These are phyloP conservation scores for Nomada fabriciana DNA, from an alignment of 2,888 invertebrate genomes.

Conservation along the genomic window DNA sequence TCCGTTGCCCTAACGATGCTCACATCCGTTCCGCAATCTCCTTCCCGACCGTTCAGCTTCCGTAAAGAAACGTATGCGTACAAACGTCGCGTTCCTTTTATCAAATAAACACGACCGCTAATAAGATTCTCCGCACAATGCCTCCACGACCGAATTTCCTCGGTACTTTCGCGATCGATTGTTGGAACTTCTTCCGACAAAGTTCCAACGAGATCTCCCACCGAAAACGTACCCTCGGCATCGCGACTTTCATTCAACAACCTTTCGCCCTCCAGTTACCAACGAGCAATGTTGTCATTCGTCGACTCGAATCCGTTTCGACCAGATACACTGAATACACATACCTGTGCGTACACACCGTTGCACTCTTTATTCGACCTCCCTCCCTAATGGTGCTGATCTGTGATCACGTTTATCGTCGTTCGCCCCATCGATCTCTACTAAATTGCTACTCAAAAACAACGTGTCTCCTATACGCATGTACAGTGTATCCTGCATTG, in stretches of 20 bases:
- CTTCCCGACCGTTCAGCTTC: slow-evolving; percentile 24
- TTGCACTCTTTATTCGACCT: neutral
- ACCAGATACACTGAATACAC: neutral
- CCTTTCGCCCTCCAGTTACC: neutral
- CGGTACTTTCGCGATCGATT: slow-evolving; percentile 31
- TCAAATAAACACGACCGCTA: slow-evolving; percentile 42
- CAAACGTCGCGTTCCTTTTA: slow-evolving; percentile 11
- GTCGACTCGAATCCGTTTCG: neutral
- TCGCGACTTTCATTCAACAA: neutral
- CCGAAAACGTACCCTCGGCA: neutral
- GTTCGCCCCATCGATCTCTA: too few species aligned
- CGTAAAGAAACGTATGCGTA: slow-evolving; percentile 5
- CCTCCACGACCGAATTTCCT: slow-evolving; percentile 17
- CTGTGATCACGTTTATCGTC: too few species aligned
- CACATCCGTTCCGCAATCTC: slow-evolving; percentile 27
- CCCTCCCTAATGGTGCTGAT: neutral
- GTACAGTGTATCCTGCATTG: neutral
- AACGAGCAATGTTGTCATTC: neutral
- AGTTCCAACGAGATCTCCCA: neutral
- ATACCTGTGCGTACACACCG: neutral
- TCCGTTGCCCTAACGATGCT: neutral
- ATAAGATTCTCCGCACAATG: slow-evolving; percentile 34
- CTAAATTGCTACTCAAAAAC: too few species aligned
- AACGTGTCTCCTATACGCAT: too few species aligned
- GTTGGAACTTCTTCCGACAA: slow-evolving; percentile 18